Percentiles rank a stretch among this genome's conserved stretches.
phyloP scores from a whole-genome alignment of 2,797 vertebrate species.

The Pseudochirops cupreus region DNA sequence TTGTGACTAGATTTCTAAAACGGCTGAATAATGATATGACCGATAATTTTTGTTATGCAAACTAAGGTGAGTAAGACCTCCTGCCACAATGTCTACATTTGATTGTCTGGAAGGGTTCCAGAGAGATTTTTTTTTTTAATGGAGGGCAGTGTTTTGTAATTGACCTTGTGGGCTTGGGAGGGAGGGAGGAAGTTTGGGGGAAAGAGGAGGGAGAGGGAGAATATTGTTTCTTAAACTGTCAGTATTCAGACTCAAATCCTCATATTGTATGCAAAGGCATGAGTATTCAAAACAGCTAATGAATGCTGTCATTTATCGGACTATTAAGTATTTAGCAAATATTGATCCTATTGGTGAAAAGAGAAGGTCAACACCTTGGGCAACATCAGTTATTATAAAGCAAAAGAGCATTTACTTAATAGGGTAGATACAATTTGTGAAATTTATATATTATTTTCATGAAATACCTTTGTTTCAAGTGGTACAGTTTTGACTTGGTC shows the following conservation, averaged over 20 bases:
- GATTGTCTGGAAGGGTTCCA: neutral
- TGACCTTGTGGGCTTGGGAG: neutral
- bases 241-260: neutral
- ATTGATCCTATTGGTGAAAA: constrained; percentile 36
- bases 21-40: constrained; percentile 35
- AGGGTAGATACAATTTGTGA: neutral
- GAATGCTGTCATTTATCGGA: constrained; percentile 40
- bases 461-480: neutral
- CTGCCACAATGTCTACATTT: neutral
- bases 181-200: neutral
- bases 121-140: neutral
- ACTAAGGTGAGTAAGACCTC: neutral
- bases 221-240: neutral
- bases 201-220: neutral
- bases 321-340: constrained; percentile 35
- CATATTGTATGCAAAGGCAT: neutral
- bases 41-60: constrained; percentile 18
- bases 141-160: neutral
- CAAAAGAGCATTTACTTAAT: neutral
- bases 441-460: constrained; percentile 37
- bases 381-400: constrained; percentile 2
- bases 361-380: neutral
- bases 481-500: constrained; percentile 6
- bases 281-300: constrained; percentile 31
- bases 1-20: constrained; percentile 7